phyloP scores from a whole-genome alignment of 2,797 vertebrate species.

The Tragelaphus oryx region DNA sequence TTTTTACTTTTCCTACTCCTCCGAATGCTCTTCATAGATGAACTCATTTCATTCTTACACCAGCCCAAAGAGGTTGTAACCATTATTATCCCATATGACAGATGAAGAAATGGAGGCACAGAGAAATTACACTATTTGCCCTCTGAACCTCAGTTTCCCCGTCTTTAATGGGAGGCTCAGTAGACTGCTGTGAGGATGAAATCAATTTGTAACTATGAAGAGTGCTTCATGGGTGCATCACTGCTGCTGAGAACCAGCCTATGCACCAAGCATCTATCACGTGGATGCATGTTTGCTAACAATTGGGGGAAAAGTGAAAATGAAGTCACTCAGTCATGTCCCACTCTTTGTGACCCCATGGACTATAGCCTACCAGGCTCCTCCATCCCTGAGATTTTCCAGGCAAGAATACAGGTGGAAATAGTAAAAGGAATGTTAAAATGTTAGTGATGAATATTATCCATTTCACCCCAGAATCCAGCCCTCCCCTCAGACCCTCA shows the following conservation, averaged over 20 bases:
- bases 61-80: background rate
- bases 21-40: rapidly evolving
- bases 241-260: background rate
- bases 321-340: too few species aligned
- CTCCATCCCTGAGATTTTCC: too few species aligned
- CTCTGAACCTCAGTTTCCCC: background rate
- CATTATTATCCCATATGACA: background rate
- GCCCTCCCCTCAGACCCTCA: too few species aligned
- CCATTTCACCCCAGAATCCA: too few species aligned
- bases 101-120: background rate
- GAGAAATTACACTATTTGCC: background rate
- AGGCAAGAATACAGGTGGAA: too few species aligned
- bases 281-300: background rate
- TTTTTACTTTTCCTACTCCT: background rate
- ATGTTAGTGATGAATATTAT: too few species aligned
- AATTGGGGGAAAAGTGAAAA: background rate
- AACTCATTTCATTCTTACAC: background rate
- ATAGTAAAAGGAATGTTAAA: too few species aligned
- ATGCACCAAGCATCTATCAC: rapidly evolving
- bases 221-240: rapidly evolving
- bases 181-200: background rate
- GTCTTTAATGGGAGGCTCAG: background rate
- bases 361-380: too few species aligned
- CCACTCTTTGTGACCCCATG: too few species aligned
- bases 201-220: background rate